Conservation (phyloP, 2,113 vertebrate genomes). For the Cisticola juncidis region DNA sequence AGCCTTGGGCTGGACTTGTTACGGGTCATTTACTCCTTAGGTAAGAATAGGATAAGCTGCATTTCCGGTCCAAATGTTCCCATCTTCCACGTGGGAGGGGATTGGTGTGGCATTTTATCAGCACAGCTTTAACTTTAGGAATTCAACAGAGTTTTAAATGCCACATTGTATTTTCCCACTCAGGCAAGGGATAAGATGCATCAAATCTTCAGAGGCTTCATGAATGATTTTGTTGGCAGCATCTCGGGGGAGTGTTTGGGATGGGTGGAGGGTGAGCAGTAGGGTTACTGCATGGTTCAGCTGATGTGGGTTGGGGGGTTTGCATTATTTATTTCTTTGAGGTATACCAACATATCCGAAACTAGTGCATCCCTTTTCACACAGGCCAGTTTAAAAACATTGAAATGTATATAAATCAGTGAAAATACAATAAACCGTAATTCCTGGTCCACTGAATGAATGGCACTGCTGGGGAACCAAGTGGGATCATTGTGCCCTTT, state of each 20-base stretch:
- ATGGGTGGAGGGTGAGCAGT: not conserved
- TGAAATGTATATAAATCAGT: not conserved
- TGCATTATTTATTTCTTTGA: not conserved
- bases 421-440: not conserved
- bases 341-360: not conserved
- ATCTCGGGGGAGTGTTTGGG: not conserved
- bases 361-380: not conserved
- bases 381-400: not conserved
- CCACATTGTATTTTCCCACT: accelerated
- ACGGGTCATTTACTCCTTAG: accelerated
- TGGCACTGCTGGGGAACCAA: not conserved
- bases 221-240: not conserved
- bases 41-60: not conserved
- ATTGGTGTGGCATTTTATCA: not conserved
- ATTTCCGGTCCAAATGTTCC: not conserved
- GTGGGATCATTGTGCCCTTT: accelerated
- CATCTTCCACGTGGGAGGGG: not conserved
- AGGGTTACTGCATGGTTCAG: not conserved
- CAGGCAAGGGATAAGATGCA: not conserved
- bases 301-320: accelerated
- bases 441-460: not conserved
- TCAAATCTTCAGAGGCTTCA: accelerated
- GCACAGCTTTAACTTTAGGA: not conserved
- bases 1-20: not conserved
- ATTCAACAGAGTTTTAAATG: not conserved